phyloP scores from a whole-genome alignment of 2,113 vertebrate species.

The human region DNA sequence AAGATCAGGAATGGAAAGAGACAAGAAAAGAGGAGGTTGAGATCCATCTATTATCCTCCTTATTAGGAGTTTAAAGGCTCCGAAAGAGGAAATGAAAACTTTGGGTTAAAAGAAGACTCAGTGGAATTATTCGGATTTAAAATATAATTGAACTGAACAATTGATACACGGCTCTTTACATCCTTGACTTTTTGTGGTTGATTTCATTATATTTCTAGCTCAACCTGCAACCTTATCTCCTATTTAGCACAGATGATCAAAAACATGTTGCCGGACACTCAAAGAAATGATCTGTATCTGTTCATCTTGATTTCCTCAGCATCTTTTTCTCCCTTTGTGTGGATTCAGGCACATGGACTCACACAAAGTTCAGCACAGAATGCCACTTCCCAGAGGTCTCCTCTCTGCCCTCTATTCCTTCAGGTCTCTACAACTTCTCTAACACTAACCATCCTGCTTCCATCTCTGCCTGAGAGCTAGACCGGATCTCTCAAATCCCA shows the following conservation, averaged over 20 bases:
- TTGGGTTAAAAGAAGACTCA: background rate
- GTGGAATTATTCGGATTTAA: background rate
- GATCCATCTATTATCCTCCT: background rate
- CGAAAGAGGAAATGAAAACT: background rate
- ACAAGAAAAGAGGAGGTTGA: background rate
- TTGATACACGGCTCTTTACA: background rate
- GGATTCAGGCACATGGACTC: fast-evolving
- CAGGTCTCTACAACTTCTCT: background rate
- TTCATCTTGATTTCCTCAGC: background rate
- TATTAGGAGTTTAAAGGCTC: background rate
- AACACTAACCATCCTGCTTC: background rate
- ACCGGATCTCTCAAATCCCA: background rate
- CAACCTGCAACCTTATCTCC: background rate
- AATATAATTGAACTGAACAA: background rate
- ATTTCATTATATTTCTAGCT: background rate
- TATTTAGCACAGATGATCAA: background rate
- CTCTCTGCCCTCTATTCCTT: background rate
- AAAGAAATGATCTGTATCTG: background rate
- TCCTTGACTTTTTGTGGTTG: background rate
- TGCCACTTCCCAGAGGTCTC: background rate
- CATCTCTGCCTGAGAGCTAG: background rate
- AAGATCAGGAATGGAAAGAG: background rate
- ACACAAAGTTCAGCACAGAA: background rate
- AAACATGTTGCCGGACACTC: background rate
- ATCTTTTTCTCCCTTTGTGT: fast-evolving